These are phyloP conservation scores for Prunella fulvescens DNA, from an alignment of 2,113 vertebrate genomes.

Conservation along the genomic window DNA sequence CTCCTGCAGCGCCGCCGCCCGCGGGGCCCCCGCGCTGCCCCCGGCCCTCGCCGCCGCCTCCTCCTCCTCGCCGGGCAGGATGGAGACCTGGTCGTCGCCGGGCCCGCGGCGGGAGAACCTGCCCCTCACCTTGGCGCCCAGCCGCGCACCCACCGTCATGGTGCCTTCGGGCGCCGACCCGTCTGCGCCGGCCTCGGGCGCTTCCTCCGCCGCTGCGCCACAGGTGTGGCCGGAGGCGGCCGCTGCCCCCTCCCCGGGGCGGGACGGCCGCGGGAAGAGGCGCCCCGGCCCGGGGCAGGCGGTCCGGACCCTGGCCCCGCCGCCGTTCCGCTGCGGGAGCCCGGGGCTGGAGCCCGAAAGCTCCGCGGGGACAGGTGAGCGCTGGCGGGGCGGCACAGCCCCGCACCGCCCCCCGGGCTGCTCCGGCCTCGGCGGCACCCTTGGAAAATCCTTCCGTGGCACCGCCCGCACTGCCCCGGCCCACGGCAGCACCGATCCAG, in stretches of 20 bases:
- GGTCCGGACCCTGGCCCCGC: neutral
- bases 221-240: slow-evolving; percentile 41
- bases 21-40: neutral
- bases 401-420: neutral
- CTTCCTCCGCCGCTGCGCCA: neutral
- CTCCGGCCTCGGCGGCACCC: neutral
- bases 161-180: neutral
- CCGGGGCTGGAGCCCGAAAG: neutral
- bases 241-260: slow-evolving; percentile 20
- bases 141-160: slow-evolving; percentile 62
- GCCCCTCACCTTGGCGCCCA: slow-evolving; percentile 8
- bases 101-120: neutral
- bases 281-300: neutral
- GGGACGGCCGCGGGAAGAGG: neutral
- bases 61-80: slow-evolving; percentile 2
- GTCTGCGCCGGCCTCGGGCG: neutral
- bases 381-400: too few species aligned
- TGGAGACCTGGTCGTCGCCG: slow-evolving; percentile 17
- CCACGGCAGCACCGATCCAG: neutral
- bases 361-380: neutral
- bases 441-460: too few species aligned
- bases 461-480: neutral
- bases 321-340: neutral
- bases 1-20: neutral
- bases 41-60: neutral